A percentile compares a stretch with the other conserved stretches of the same genome.
Evolutionary conservation across 2,113 vertebrate species (phyloP).

Genomic region (Gambusia holbrooki): DNA sequence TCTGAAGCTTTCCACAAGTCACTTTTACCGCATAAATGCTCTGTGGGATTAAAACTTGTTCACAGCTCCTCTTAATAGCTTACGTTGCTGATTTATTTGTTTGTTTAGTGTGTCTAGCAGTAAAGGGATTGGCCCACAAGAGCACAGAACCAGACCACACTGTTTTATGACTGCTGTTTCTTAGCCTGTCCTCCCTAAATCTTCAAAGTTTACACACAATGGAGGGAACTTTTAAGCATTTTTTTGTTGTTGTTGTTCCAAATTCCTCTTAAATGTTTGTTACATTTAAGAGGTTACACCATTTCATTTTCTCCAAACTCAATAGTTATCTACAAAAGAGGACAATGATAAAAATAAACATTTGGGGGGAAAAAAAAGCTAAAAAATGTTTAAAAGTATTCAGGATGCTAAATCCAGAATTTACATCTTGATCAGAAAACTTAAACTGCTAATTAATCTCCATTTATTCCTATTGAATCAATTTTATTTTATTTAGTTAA

Average conservation of each 20-base stretch:
- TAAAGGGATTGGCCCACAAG: slow-evolving; percentile 17
- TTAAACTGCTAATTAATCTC: too few species aligned
- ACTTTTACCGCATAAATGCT: background rate
- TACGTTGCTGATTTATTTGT: slow-evolving; percentile 37
- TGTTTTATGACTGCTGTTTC: slow-evolving; percentile 38
- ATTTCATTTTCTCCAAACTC: background rate
- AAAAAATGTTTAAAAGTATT: background rate
- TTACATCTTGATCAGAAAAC: too few species aligned
- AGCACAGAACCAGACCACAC: slow-evolving; percentile 18
- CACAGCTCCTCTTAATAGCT: slow-evolving; percentile 2
- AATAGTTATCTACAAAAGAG: slow-evolving; percentile 2
- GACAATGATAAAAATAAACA: too few species aligned
- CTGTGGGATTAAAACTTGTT: slow-evolving; percentile 13
- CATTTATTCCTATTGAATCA: too few species aligned
- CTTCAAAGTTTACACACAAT: slow-evolving; percentile 40
- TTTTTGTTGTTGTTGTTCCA: slow-evolving; percentile 20
- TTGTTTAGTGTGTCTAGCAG: slow-evolving; percentile 35
- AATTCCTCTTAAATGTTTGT: slow-evolving; percentile 16
- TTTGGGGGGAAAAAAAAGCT: background rate
- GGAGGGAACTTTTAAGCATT: slow-evolving; percentile 7
- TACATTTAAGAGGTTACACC: slow-evolving; percentile 2
- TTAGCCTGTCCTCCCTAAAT: slow-evolving; percentile 38
- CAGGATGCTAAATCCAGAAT: slow-evolving; percentile 3
- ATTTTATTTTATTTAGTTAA: too few species aligned
- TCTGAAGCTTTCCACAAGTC: slow-evolving; percentile 1